A percentile compares a stretch with the other conserved stretches of the same genome.
Conservation (phyloP, 2,113 vertebrate genomes). For the Solea solea region DNA sequence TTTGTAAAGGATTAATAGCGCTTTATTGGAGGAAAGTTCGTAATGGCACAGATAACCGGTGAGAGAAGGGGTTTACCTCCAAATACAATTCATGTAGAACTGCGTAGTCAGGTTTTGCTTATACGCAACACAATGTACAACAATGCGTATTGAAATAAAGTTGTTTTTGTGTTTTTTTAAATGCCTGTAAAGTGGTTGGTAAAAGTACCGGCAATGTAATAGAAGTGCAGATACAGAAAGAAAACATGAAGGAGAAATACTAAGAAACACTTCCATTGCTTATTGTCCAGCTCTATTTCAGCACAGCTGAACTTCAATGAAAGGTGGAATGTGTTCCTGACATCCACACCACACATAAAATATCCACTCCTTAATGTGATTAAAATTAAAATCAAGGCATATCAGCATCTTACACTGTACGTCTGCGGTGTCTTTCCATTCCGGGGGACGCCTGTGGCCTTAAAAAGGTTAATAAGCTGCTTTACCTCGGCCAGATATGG, state of each 20-base stretch:
- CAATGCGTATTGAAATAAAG: too few relatives aligned
- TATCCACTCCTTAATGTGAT: slow-evolving; percentile 64
- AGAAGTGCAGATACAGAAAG: too few relatives aligned
- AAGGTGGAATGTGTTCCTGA: slow-evolving; percentile 49
- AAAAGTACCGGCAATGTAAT: too few relatives aligned
- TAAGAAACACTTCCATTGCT: background rate
- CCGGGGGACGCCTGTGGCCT: slow-evolving; percentile 67
- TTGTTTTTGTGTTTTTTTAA: too few relatives aligned
- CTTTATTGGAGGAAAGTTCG: slow-evolving; percentile 46
- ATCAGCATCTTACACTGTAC: slow-evolving; percentile 67
- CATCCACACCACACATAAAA: slow-evolving; percentile 52
- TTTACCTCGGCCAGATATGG: slow-evolving; percentile 63
- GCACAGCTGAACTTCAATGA: slow-evolving; percentile 43
- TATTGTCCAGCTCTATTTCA: slow-evolving; percentile 42
- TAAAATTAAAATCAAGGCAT: slow-evolving; percentile 76
- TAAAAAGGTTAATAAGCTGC: slow-evolving; percentile 81
- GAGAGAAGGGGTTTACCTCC: background rate
- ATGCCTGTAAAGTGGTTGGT: too few relatives aligned
- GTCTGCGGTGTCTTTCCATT: slow-evolving; percentile 60
- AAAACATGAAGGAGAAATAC: background rate
- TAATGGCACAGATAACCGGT: slow-evolving; percentile 8
- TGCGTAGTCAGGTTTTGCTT: too few relatives aligned
- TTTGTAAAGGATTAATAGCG: slow-evolving; percentile 56
- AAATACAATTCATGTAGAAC: slow-evolving; percentile 11
- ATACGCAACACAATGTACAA: too few relatives aligned